phyloP scores from a whole-genome alignment of 2,113 vertebrate species.

The Cyanoliseus patagonus region DNA sequence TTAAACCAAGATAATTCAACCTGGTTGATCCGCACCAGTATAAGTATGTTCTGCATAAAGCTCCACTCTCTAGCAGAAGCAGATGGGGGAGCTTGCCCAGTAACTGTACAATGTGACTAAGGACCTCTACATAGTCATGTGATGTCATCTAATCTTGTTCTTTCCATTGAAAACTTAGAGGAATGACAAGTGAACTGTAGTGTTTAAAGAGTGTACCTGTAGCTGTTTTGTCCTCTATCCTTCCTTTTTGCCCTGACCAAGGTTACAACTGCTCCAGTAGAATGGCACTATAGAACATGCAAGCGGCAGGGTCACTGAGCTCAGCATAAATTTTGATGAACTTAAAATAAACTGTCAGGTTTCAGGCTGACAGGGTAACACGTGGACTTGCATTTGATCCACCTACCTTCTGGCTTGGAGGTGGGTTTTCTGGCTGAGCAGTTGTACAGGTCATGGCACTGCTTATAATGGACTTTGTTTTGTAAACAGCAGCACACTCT shows the following conservation, averaged over 20 bases:
- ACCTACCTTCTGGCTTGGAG: background rate
- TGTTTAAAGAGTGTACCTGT: background rate
- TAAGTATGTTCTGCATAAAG: background rate
- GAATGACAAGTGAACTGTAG: background rate
- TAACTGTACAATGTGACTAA: background rate
- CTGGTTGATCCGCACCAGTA: background rate
- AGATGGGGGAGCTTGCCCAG: background rate
- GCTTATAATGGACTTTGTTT: background rate
- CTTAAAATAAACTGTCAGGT: background rate
- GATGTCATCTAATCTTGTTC: background rate
- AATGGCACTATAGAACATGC: background rate
- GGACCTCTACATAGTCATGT: background rate
- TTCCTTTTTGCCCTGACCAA: background rate
- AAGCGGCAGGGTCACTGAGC: background rate
- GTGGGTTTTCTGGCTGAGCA: background rate
- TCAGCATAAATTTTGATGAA: background rate
- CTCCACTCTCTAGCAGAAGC: background rate
- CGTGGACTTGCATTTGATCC: background rate
- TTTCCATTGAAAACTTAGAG: background rate
- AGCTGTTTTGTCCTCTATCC: background rate
- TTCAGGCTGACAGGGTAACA: background rate
- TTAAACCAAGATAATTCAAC: background rate
- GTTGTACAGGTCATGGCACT: background rate
- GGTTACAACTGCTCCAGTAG: background rate
- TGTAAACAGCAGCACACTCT: background rate